Conservation (phyloP, 2,888 invertebrate genomes). For the Campoplex nolae region DNA sequence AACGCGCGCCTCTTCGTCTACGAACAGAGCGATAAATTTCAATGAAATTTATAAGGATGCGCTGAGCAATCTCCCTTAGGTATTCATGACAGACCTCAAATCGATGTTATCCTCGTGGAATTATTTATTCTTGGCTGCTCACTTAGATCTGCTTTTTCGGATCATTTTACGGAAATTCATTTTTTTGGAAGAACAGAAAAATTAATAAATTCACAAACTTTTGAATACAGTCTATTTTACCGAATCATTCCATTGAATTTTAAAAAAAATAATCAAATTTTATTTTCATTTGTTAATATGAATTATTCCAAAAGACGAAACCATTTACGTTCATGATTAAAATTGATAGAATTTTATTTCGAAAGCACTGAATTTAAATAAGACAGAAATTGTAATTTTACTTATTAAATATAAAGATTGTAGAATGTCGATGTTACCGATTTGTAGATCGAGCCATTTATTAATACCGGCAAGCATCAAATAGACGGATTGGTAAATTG, state of each 20-base stretch:
- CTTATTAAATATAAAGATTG: not conserved
- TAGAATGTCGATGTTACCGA: not conserved
- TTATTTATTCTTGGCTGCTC: conserved; percentile 62
- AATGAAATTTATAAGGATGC: conserved; percentile 74
- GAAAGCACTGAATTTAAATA: not conserved
- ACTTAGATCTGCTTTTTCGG: not conserved
- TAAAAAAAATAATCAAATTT: not conserved
- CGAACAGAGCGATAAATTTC: conserved; percentile 76
- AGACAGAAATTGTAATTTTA: not conserved
- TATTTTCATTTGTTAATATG: no score
- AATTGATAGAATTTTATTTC: not conserved
- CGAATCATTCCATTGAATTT: not conserved
- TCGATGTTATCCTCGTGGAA: conserved; percentile 42
- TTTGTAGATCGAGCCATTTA: not conserved
- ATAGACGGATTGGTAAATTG: conserved; percentile 55
- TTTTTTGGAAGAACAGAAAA: conserved; percentile 52
- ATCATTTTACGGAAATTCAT: conserved; percentile 61
- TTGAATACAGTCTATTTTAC: conserved; percentile 46
- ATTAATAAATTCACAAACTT: conserved; percentile 5
- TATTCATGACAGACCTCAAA: conserved; percentile 44
- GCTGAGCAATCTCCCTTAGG: conserved; percentile 44
- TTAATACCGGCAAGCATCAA: conserved; percentile 22
- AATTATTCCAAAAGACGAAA: not conserved
- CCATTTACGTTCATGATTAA: not conserved
- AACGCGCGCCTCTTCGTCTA: conserved; percentile 56